Conservation (phyloP, 2,888 invertebrate genomes). For the Scelioninae gen. 1 region DNA sequence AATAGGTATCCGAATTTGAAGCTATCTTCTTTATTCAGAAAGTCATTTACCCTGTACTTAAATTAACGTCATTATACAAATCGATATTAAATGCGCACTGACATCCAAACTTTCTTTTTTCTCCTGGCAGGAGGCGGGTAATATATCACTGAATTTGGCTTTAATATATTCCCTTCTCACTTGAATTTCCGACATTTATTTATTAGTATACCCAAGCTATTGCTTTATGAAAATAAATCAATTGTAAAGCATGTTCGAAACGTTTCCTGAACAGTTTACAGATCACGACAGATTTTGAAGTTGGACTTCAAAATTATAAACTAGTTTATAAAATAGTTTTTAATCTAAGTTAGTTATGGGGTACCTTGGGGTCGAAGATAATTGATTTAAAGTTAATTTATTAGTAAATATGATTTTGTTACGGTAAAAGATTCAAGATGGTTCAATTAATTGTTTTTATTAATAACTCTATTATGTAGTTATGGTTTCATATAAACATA, state of each 20-base stretch:
- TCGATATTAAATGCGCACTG: conserved; percentile 10
- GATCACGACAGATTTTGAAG: too few species aligned
- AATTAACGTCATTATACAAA: conserved; percentile 7
- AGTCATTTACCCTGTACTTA: conserved; percentile 14
- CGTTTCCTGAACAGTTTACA: too few species aligned
- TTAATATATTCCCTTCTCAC: not conserved
- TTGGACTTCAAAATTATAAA: too few species aligned
- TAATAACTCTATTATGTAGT: too few species aligned
- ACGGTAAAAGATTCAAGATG: too few species aligned
- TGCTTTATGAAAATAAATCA: not conserved
- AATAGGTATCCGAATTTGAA: not conserved
- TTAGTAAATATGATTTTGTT: too few species aligned
- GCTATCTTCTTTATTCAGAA: conserved; percentile 10
- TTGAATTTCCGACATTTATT: not conserved
- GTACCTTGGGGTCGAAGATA: too few species aligned
- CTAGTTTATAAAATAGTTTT: too few species aligned
- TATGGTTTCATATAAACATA: too few species aligned
- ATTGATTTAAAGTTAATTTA: too few species aligned
- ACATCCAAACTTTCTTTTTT: conserved; percentile 13
- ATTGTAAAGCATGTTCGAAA: not conserved
- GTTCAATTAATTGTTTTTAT: too few species aligned
- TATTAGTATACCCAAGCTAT: conserved; percentile 2
- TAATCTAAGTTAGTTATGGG: too few species aligned
- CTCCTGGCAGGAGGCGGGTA: not conserved
- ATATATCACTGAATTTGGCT: conserved; percentile 9